Percentiles rank a stretch among this genome's conserved stretches.
phyloP scores from a whole-genome alignment of 2,113 vertebrate genomes.

The Clinocottus analis region DNA sequence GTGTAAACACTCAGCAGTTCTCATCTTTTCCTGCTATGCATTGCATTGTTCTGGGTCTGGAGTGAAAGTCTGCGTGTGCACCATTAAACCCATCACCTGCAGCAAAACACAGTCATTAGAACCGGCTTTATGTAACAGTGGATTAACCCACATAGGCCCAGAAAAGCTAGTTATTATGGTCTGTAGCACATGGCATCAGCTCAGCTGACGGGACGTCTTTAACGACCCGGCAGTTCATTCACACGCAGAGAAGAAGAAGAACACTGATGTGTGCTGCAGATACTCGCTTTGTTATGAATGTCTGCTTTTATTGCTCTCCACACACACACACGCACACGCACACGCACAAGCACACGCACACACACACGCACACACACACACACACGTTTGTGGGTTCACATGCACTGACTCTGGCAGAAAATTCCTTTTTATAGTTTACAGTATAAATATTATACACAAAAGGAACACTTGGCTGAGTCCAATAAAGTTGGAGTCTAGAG shows the following conservation, averaged over 20 bases:
- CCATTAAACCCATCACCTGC: conserved; percentile 69
- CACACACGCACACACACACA: background rate
- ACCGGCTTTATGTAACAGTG: conserved; percentile 64
- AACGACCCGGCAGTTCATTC: conserved; percentile 6
- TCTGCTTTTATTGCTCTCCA: too few relatives aligned
- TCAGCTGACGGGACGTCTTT: conserved; percentile 48
- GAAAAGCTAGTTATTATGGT: conserved; percentile 66
- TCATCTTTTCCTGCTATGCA: conserved; percentile 22
- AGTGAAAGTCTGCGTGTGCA: conserved; percentile 45
- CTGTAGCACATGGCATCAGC: conserved; percentile 54
- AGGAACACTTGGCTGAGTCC: too few relatives aligned
- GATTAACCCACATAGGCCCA: conserved; percentile 74
- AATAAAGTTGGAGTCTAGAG: background rate
- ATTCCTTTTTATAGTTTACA: background rate
- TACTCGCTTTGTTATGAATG: too few relatives aligned
- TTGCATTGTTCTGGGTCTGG: background rate
- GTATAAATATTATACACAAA: background rate
- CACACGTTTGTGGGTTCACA: too few relatives aligned
- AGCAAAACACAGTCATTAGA: conserved; percentile 70
- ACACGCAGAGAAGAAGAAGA: background rate
- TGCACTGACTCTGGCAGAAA: too few relatives aligned
- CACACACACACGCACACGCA: too few relatives aligned
- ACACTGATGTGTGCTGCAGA: too few relatives aligned
- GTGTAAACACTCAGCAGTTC: background rate
- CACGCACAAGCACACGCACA: too few relatives aligned